Conservation (phyloP, 2,888 invertebrate genomes). For the Philopedon plagiatum region DNA sequence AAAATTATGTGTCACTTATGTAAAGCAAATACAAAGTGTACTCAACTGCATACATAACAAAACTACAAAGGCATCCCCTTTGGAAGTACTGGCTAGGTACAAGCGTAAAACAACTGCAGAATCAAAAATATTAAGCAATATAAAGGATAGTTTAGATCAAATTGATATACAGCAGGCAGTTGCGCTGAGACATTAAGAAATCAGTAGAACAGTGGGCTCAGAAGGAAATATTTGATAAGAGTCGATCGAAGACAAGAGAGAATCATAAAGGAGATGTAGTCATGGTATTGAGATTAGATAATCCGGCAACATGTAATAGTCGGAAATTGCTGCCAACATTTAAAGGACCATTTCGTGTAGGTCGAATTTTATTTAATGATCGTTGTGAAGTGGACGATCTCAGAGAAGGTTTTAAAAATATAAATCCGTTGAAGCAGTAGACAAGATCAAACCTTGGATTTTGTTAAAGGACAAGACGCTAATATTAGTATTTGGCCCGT, state of each 20-base stretch:
- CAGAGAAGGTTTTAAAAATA: not conserved
- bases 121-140: not conserved
- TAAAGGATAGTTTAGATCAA: not conserved
- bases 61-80: not conserved
- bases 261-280: not conserved
- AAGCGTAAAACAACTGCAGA: not conserved
- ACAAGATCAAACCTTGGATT: not conserved
- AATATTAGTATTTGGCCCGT: too few relatives aligned
- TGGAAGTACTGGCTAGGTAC: not conserved
- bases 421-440: not conserved
- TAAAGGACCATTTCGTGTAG: conserved; percentile 3
- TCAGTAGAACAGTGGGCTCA: not conserved
- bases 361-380: not conserved
- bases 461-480: too few relatives aligned
- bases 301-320: not conserved
- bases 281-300: not conserved
- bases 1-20: conserved; percentile 54
- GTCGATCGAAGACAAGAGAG: not conserved
- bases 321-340: not conserved
- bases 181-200: not conserved
- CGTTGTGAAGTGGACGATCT: not conserved
- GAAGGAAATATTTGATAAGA: not conserved
- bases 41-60: conserved; percentile 51
- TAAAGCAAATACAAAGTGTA: conserved; percentile 53
- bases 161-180: not conserved